These are phyloP conservation scores for Tridacna gigas DNA, from an alignment of 2,888 invertebrate genomes.

Conservation along the genomic window DNA sequence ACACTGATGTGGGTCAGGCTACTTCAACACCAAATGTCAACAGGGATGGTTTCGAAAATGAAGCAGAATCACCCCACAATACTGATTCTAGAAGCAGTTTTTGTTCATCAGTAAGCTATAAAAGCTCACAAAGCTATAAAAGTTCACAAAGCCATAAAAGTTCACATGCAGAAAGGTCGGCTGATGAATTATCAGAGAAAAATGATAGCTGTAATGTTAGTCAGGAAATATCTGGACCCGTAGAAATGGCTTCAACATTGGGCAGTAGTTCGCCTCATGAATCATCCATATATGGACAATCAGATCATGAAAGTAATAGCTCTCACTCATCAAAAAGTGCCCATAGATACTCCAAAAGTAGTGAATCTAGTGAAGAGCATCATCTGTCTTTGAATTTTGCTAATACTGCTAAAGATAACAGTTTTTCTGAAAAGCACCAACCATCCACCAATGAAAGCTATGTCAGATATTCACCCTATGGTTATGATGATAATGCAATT, in stretches of 20 bases:
- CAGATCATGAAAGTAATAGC: background rate
- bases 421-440: background rate
- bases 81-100: background rate
- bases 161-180: no score
- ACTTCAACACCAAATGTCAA: background rate
- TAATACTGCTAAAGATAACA: background rate
- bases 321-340: background rate
- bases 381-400: background rate
- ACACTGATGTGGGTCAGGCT: background rate
- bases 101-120: background rate
- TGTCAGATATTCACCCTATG: background rate
- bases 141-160: no score
- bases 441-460: background rate
- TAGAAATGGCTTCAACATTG: background rate
- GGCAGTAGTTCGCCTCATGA: background rate
- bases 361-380: background rate
- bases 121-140: no score
- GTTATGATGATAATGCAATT: background rate
- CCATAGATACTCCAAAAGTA: background rate
- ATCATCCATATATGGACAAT: background rate
- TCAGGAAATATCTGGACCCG: background rate
- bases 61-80: background rate
- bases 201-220: no score
- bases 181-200: no score
- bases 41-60: background rate